Conservation (phyloP, 1,140 invertebrate species). For the Zaprionus nigranus region DNA sequence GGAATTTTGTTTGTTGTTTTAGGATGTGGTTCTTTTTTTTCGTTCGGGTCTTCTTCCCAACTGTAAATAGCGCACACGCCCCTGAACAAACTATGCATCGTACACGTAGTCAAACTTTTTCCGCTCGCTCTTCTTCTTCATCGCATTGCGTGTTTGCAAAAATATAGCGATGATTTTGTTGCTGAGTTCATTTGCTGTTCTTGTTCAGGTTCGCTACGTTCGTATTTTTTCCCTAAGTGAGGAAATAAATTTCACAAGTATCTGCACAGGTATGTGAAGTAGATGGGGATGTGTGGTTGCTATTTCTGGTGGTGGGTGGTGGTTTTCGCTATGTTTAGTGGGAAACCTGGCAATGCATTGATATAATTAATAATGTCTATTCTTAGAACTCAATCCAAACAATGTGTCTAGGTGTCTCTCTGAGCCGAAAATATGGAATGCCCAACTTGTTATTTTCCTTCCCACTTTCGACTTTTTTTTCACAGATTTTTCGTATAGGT, state of each 20-base stretch:
- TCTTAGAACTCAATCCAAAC: conserved; percentile 46
- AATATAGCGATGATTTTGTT: conserved; percentile 70
- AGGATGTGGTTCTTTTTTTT: conserved; percentile 32
- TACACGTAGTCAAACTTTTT: conserved; percentile 24
- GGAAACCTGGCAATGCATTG: conserved; percentile 44
- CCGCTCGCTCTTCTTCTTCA: conserved; percentile 55
- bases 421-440: conserved; percentile 2
- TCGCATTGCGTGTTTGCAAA: conserved; percentile 48
- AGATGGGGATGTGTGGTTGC: background rate
- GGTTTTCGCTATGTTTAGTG: conserved; percentile 41
- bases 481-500: conserved; percentile 6
- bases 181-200: conserved; percentile 42
- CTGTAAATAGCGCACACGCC: conserved; percentile 38
- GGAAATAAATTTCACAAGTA: conserved; percentile 51
- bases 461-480: background rate
- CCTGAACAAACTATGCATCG: conserved; percentile 4
- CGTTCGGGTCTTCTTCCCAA: background rate
- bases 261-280: conserved; percentile 21
- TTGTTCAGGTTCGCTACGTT: conserved; percentile 31
- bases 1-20: conserved; percentile 21
- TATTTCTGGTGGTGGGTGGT: conserved; percentile 18
- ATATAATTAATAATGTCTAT: conserved; percentile 52
- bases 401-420: conserved; percentile 14
- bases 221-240: conserved; percentile 42
- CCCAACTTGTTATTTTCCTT: conserved; percentile 6